Percentiles rank a stretch among this genome's conserved stretches.
Evolutionary conservation across 2,113 vertebrate genomes (phyloP).

Genomic region (Lepus timidus): DNA sequence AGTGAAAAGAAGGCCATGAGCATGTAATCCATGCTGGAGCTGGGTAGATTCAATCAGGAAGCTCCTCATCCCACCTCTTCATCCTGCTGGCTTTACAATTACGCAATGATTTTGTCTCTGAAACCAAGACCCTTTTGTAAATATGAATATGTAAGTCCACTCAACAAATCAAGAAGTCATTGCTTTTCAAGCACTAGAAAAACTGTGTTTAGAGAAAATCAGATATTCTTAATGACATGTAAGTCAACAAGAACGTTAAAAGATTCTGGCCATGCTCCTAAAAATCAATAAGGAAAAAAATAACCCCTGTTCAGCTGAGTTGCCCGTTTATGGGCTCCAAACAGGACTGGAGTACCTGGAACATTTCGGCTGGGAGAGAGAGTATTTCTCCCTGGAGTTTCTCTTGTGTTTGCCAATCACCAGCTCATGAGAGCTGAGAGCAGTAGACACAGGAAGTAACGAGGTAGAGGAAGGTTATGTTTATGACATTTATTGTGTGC

Average conservation of each 20-base stretch:
- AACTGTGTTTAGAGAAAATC: constrained; percentile 20
- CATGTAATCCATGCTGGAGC: constrained; percentile 44
- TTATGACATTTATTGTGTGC: not conserved
- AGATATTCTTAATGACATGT: not conserved
- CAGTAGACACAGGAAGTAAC: not conserved
- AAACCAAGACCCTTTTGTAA: constrained; percentile 57
- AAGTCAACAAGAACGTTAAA: not conserved
- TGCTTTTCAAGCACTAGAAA: not conserved
- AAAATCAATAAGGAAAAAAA: not conserved
- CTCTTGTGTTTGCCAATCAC: not conserved
- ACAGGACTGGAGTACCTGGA: not conserved
- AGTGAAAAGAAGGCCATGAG: constrained; percentile 79
- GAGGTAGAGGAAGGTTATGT: no score
- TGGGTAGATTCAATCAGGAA: constrained; percentile 39
- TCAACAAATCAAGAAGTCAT: not conserved
- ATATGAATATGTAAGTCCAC: constrained; percentile 22
- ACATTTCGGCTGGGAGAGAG: not conserved
- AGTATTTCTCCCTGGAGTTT: not conserved
- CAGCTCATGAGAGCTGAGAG: not conserved
- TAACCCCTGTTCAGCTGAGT: not conserved
- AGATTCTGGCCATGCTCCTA: not conserved
- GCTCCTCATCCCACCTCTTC: not conserved
- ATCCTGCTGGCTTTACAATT: constrained; percentile 29
- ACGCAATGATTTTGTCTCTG: constrained; percentile 71
- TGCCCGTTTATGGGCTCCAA: not conserved